phyloP scores from a whole-genome alignment of 1,140 invertebrate genomes.

The Plodia interpunctella region DNA sequence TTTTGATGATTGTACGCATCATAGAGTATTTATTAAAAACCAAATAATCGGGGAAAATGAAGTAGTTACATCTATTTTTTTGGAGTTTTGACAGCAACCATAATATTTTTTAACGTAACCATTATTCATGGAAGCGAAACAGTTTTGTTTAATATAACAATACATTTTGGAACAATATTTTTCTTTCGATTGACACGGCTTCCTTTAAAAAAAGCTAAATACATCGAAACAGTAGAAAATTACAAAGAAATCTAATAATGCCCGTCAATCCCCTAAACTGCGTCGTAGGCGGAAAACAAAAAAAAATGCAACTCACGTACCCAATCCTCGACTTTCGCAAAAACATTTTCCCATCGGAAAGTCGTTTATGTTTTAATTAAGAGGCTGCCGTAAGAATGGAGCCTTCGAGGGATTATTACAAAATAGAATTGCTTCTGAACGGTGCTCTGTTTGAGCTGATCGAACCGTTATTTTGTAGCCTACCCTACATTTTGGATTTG shows the following conservation, averaged over 20 bases:
- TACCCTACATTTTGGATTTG: not conserved
- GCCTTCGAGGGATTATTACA: conserved; percentile 33
- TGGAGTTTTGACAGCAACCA: no score
- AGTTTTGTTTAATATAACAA: no score
- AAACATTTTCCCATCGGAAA: conserved; percentile 40
- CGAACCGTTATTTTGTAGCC: not conserved
- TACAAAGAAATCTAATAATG: not conserved
- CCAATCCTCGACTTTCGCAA: conserved; percentile 33
- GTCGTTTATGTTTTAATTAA: conserved; percentile 55
- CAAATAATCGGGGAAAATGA: no score
- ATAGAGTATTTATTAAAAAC: no score
- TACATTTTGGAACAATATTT: no score
- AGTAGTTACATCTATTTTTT: no score
- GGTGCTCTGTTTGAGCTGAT: not conserved
- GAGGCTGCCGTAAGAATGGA: conserved; percentile 33
- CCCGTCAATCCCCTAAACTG: conserved; percentile 12
- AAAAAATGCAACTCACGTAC: conserved; percentile 40
- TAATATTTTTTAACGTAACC: no score
- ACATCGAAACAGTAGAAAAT: no score
- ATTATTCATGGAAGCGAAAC: no score
- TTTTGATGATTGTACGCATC: no score
- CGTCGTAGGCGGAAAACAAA: conserved; percentile 13
- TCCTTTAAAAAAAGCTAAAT: no score
- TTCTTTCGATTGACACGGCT: no score
- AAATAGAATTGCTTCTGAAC: conserved; percentile 33